Conservation (phyloP, 2,888 invertebrate species). For the Bugula neritina region DNA sequence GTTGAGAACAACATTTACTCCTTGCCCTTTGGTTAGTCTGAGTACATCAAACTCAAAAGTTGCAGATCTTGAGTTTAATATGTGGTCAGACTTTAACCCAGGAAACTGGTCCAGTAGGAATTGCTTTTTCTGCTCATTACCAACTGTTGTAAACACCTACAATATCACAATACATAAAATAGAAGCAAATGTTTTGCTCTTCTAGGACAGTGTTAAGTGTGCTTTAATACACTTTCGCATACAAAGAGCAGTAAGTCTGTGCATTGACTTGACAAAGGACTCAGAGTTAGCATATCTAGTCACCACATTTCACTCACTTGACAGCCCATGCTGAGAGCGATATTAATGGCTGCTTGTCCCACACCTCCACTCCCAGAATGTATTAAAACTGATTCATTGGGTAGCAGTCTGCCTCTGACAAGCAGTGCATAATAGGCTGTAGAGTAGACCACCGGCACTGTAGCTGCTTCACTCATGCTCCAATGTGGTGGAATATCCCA, state of each 20-base stretch:
- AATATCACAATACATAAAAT: neutral
- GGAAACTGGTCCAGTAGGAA: constrained; percentile 84
- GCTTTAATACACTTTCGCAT: too few relatives aligned
- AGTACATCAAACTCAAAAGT: constrained; percentile 85
- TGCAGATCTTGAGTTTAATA: constrained; percentile 85
- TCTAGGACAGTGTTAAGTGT: too few relatives aligned
- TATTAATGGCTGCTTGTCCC: constrained; percentile 91
- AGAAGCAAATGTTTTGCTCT: too few relatives aligned
- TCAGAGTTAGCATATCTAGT: too few relatives aligned
- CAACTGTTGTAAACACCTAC: constrained; percentile 81
- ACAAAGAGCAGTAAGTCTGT: too few relatives aligned
- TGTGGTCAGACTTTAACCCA: constrained; percentile 68
- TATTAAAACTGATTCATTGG: constrained; percentile 65
- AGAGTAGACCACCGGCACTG: constrained; percentile 87
- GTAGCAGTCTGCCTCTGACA: constrained; percentile 64
- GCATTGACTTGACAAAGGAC: too few relatives aligned
- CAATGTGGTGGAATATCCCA: constrained; percentile 83
- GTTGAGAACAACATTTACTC: constrained; percentile 90
- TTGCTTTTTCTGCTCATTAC: constrained; percentile 74
- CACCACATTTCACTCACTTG: constrained; percentile 51
- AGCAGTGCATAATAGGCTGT: constrained; percentile 81
- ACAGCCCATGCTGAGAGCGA: constrained; percentile 83
- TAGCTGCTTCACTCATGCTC: constrained; percentile 87
- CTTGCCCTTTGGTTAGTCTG: constrained; percentile 72
- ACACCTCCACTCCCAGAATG: constrained; percentile 95